Base-by-base conservation (phyloP, 2,797 vertebrate genomes). In the Sebastes miniatus region DNA sequence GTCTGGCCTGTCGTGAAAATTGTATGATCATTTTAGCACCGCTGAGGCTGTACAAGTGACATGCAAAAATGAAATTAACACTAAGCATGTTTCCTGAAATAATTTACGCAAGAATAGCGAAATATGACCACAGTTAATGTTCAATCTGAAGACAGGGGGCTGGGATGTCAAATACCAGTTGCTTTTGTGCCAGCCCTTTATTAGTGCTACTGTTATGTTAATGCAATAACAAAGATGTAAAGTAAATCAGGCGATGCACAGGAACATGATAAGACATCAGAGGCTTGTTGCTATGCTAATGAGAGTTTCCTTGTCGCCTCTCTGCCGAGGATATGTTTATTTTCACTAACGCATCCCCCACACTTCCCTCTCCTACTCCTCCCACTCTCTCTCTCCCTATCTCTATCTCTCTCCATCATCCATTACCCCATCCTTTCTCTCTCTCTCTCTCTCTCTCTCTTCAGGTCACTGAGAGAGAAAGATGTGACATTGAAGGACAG, bases 271-370 rank as follows among this genome's bases (percentile, higher is more conserved):
- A 80, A 87, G 83, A 88, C 88, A 89, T 87, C 80, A 91, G 67
- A 91, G 79, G 85, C 88, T 91, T 86, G 84, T 85, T 88, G 88
- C 89, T 86, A 88, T 90, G 90, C 85, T 91, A 90, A 92, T 91
- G 70, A 78, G 83, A 89, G 64, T 86, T 88, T 89, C 75, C 69
- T 83, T 87, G 86, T 87, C 73, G 67, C 80, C 73, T 88, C 76
- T 87, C 78, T 83, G 63, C 83, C 78, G 76, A 92, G 79, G 84
- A 88, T 84, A 86, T 92, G 89, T 89, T 91, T 92, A 90, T 92
- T 88, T 89, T 91, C 74, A 90, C 87, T 64, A 85, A 87, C 25
- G 8, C 78, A 79, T 81, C 90, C 85, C 63, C 81, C 87, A 84
- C 84, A 75, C 79, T 72, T 86, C 68, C 68, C 70, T 79, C 79